Evolutionary conservation across 1,140 invertebrate species (phyloP).

Genomic region (Leucophenga varia): DNA sequence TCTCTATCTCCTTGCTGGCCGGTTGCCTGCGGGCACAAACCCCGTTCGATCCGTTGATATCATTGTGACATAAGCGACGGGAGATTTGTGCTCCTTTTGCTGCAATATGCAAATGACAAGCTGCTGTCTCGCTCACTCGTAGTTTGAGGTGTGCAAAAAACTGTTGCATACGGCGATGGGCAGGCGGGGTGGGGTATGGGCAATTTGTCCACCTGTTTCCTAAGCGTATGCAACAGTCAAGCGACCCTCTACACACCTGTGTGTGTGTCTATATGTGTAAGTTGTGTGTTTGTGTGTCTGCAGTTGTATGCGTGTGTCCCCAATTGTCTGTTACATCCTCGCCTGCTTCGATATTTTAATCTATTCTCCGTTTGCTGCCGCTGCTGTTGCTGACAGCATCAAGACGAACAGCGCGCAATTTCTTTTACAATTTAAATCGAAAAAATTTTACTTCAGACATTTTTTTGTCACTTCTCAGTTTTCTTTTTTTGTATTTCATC

Average conservation of each 20-base stretch:
- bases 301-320: not conserved
- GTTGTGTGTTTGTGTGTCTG: not conserved
- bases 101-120: constrained; percentile 40
- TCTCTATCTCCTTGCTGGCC: too few relatives aligned
- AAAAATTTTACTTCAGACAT: constrained; percentile 28
- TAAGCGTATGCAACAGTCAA: constrained; percentile 15
- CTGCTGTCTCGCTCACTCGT: not conserved
- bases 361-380: constrained; percentile 25
- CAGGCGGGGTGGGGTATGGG: not conserved
- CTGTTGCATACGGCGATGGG: constrained; percentile 15
- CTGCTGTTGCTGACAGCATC: constrained; percentile 23
- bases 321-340: constrained; percentile 16
- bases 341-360: constrained; percentile 42
- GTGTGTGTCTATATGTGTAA: not conserved
- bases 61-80: constrained; percentile 30
- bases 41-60: constrained; percentile 24
- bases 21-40: too few relatives aligned
- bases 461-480: constrained; percentile 25
- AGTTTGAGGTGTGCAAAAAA: constrained; percentile 9
- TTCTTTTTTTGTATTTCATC: constrained; percentile 4
- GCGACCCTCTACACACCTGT: not conserved
- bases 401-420: constrained; percentile 39
- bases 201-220: constrained; percentile 31
- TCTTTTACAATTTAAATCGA: constrained; percentile 17
- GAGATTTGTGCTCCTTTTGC: too few relatives aligned